Evolutionary conservation across 2,888 invertebrate genomes (phyloP).

Genomic region (Brachyptera putata): DNA sequence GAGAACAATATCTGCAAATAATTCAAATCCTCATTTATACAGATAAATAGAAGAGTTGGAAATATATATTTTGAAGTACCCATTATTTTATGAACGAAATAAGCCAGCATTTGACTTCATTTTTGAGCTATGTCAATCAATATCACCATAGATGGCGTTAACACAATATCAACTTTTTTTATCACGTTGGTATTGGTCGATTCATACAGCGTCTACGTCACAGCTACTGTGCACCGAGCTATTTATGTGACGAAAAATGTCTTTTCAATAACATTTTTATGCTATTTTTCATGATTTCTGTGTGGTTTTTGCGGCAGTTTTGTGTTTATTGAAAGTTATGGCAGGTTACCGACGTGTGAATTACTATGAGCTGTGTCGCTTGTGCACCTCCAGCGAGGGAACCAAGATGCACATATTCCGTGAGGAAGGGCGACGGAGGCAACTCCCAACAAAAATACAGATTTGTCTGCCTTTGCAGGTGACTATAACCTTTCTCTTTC

Average conservation of each 20-base stretch:
- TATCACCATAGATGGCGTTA: no score
- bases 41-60: no score
- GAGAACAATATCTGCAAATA: no score
- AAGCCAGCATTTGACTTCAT: no score
- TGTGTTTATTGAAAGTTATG: slow-evolving; percentile 44
- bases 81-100: no score
- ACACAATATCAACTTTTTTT: no score
- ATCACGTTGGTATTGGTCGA: no score
- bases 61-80: no score
- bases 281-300: slow-evolving; percentile 26
- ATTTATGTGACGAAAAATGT: slow-evolving; percentile 24
- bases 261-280: slow-evolving; percentile 29
- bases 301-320: slow-evolving; percentile 22
- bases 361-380: slow-evolving; percentile 65
- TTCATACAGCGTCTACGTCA: slow-evolving; percentile 7
- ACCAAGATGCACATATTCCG: slow-evolving; percentile 64
- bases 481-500: slow-evolving; percentile 21
- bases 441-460: slow-evolving; percentile 60
- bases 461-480: slow-evolving; percentile 61
- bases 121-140: no score
- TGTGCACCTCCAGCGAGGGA: slow-evolving; percentile 63
- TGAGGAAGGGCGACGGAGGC: slow-evolving; percentile 59
- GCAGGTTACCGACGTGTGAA: slow-evolving; percentile 65
- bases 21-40: no score
- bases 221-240: not conserved